Percentiles rank a stretch among this genome's conserved stretches.
These are phyloP conservation scores for Elephas maximus DNA, from an alignment of 2,113 vertebrate genomes.

Conservation along the genomic window DNA sequence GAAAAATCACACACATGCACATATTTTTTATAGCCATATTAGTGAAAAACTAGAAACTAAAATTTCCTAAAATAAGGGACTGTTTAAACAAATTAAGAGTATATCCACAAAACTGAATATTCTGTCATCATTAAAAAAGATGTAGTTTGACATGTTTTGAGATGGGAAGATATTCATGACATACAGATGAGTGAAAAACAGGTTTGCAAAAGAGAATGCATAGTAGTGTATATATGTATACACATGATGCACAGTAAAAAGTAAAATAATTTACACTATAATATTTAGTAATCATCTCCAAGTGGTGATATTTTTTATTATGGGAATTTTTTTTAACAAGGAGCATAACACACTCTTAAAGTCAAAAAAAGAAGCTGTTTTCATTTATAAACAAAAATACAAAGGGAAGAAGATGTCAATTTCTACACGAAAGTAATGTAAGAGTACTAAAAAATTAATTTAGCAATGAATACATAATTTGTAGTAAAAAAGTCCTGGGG, in stretches of 20 bases:
- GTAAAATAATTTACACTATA: neutral
- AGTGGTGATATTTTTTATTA: neutral
- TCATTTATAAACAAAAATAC: neutral
- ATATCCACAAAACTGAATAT: neutral
- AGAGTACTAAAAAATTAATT: neutral
- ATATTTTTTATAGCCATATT: neutral
- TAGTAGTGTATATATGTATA: neutral
- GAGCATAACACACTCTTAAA: neutral
- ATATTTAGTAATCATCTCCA: neutral
- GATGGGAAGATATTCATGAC: neutral
- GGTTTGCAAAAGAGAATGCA: neutral
- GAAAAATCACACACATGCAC: neutral
- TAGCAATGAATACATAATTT: neutral
- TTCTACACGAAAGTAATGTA: neutral
- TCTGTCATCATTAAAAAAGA: neutral
- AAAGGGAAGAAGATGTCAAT: neutral
- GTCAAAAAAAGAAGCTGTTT: neutral
- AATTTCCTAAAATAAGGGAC: neutral
- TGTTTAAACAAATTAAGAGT: neutral
- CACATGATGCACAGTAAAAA: neutral
- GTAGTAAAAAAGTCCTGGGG: neutral
- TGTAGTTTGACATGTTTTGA: neutral
- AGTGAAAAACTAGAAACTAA: neutral
- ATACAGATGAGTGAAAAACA: neutral
- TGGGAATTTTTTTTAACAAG: neutral